These are phyloP conservation scores for Hypomesus transpacificus DNA, from an alignment of 2,113 vertebrate genomes.

Conservation along the genomic window DNA sequence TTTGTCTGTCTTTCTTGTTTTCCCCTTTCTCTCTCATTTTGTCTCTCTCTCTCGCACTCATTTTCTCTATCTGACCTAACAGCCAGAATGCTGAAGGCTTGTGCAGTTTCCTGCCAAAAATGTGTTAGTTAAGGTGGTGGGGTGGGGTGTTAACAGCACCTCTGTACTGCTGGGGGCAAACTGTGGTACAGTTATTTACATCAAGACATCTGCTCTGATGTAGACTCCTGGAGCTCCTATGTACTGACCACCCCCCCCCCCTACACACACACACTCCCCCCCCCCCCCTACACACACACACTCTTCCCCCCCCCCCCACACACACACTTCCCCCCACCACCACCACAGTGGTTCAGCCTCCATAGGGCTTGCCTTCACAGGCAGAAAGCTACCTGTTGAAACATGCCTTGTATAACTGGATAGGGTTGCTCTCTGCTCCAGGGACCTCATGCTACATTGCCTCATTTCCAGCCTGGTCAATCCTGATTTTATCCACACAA, in stretches of 20 bases:
- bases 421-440: neutral
- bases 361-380: conserved; percentile 12
- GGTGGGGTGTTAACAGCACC: conserved; percentile 31
- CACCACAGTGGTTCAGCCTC: conserved; percentile 2
- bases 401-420: neutral
- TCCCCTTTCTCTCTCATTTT: no score
- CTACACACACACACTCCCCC: no score
- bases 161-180: conserved; percentile 42
- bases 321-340: no score
- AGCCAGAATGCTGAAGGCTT: conserved; percentile 30
- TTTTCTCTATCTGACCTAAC: no score
- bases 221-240: no score
- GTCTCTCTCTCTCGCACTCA: no score
- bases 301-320: no score
- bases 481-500: no score
- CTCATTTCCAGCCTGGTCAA: neutral
- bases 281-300: no score
- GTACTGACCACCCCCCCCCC: neutral
- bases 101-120: no score
- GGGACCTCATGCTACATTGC: neutral
- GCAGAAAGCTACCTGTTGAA: neutral
- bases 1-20: no score
- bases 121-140: no score
- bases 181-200: conserved; percentile 50
- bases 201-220: conserved; percentile 43